phyloP scores from a whole-genome alignment of 2,113 vertebrate genomes.

The Dasyurus viverrinus region DNA sequence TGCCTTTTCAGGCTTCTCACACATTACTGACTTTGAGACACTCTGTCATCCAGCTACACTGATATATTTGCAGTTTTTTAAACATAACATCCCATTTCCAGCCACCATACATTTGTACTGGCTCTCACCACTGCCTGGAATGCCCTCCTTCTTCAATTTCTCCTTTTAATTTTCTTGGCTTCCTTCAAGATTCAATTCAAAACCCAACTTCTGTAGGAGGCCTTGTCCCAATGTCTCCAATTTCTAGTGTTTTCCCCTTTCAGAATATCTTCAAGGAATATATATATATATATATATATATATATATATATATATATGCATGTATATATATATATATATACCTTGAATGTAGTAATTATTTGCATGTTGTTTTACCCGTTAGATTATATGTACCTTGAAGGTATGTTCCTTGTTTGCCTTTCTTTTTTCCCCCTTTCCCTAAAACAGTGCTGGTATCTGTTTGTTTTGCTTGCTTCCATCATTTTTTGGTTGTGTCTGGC shows the following conservation, averaged over 20 bases:
- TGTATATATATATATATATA: neutral
- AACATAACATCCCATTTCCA: neutral
- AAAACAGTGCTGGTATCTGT: neutral
- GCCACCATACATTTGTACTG: neutral
- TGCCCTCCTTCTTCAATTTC: neutral
- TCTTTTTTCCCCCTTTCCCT: neutral
- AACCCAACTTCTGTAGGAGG: neutral
- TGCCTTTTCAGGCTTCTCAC: neutral
- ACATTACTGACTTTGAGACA: neutral
- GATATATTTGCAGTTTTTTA: neutral
- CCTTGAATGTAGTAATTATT: neutral
- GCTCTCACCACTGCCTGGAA: neutral
- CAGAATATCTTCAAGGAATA: neutral
- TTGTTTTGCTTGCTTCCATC: too few relatives aligned
- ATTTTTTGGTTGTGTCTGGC: too few relatives aligned
- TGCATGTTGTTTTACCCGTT: neutral
- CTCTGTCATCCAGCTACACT: neutral
- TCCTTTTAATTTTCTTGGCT: neutral
- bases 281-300: neutral
- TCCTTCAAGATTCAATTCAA: neutral
- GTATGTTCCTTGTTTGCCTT: neutral
- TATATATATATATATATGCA: too few relatives aligned
- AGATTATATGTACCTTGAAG: neutral
- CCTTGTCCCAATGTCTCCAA: neutral
- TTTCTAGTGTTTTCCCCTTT: neutral